Conservation (phyloP, 2,888 invertebrate genomes). For the Corbicula japonica region DNA sequence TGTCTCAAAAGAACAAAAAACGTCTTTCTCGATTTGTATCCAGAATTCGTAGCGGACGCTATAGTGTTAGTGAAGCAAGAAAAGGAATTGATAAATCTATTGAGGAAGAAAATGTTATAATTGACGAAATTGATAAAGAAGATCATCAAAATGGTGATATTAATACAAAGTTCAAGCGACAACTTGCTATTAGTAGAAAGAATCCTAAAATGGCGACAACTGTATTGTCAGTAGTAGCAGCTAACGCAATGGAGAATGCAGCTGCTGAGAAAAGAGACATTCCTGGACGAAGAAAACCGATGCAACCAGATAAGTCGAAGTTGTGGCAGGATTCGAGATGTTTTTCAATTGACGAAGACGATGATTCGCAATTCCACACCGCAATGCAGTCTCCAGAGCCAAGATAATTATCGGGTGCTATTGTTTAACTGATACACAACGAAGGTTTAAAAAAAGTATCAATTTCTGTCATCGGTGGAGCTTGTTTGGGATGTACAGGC, state of each 20-base stretch:
- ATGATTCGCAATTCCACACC: slow-evolving; percentile 60
- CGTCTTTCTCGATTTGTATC: slow-evolving; percentile 67
- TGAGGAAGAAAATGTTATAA: slow-evolving; percentile 37
- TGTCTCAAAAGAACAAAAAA: slow-evolving; percentile 71
- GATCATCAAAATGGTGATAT: slow-evolving; percentile 18
- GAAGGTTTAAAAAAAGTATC: too few species aligned
- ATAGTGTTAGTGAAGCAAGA: slow-evolving; percentile 47
- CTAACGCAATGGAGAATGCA: background rate
- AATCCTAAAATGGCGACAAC: background rate
- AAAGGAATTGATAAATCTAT: slow-evolving; percentile 56
- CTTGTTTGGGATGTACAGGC: too few species aligned
- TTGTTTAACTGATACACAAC: too few species aligned
- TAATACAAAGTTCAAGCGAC: background rate
- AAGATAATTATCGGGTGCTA: slow-evolving; percentile 6
- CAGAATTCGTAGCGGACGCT: slow-evolving; percentile 58
- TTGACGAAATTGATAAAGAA: slow-evolving; percentile 25
- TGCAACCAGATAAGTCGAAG: slow-evolving; percentile 40
- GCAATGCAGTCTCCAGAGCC: slow-evolving; percentile 40
- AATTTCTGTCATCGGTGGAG: too few species aligned
- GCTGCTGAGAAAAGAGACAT: slow-evolving; percentile 37
- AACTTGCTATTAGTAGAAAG: slow-evolving; percentile 28
- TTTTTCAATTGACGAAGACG: slow-evolving; percentile 68
- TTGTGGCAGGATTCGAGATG: slow-evolving; percentile 64
- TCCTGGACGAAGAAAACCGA: slow-evolving; percentile 57
- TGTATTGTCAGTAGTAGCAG: slow-evolving; percentile 5